phyloP scores from a whole-genome alignment of 2,888 invertebrate species.

The Xylota sylvarum region DNA sequence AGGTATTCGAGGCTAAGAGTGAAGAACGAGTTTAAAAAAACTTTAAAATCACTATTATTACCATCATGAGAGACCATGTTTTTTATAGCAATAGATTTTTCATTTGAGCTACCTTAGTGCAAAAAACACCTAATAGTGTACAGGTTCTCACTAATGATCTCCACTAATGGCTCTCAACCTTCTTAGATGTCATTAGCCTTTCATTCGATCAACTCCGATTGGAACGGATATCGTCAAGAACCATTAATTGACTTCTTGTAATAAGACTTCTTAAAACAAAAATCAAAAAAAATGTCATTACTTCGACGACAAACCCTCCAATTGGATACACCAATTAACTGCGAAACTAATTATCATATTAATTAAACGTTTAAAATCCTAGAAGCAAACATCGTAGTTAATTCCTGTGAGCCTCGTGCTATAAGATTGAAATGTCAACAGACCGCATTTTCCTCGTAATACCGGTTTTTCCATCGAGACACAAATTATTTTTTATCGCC shows the following conservation, averaged over 20 bases:
- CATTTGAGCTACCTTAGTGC: too few species aligned
- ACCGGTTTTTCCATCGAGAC: constrained; percentile 19
- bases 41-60: too few species aligned
- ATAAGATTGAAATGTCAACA: constrained; percentile 25
- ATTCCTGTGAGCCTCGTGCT: constrained; percentile 1
- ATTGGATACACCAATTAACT: background rate
- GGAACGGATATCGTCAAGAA: background rate
- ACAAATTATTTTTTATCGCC: constrained; percentile 18
- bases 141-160: too few species aligned
- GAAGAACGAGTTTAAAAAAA: too few species aligned
- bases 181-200: background rate
- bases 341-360: constrained; percentile 6
- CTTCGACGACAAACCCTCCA: background rate
- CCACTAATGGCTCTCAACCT: background rate
- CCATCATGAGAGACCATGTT: too few species aligned
- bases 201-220: background rate
- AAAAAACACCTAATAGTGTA: too few species aligned
- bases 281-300: background rate
- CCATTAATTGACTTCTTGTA: background rate
- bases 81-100: too few species aligned
- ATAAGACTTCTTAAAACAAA: background rate
- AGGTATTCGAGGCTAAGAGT: too few species aligned
- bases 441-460: constrained; percentile 3
- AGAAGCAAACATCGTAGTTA: constrained; percentile 10
- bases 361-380: constrained; percentile 12